Base-by-base conservation (phyloP, 2,888 invertebrate species). In the Orchesellides sinensis region DNA sequence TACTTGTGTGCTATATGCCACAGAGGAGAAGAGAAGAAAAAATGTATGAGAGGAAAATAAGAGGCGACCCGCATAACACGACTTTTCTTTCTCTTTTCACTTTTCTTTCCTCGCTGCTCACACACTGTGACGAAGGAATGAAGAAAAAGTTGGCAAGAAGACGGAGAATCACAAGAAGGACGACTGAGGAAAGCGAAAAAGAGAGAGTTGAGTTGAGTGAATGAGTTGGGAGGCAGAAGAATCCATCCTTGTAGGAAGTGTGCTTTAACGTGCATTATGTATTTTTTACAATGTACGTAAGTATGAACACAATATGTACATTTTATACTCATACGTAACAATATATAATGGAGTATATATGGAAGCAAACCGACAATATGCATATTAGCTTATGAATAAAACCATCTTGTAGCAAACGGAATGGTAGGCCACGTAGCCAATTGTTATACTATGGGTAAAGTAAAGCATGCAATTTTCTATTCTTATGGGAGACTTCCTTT, bases 31-130 rank as follows among this genome's bases (percentile, higher is more conserved):
- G n/a, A 17, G 19, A 21, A 17, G 52, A 17, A 21, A 49, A 21
- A 49, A 47, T 10, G n/a, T n/a, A 47, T 3, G 27, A 59, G 52
- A 52, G 74, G 68, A 75, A n/a, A n/a, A n/a, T n/a, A n/a, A 45
- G 80, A 69, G 79, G 63, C 81, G 75, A 75, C 82, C 77, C 82
- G 63, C 63, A 77, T 83, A 65, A 77, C 82, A 69, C 77, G 72
- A 72, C 75, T 75, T 83, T 83, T 75, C 70, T 74, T 82, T 74
- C 59, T 63, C 52, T 65, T 73, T 81, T 59, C 80, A 69, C 69
- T 61, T 73, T 80, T 40, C 81, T 23, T 40, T 23, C 59, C 32
- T 81, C 65, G 63, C 40, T 82, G 75, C 61, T 82, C 81, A 82
- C 81, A 66, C 77, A 77, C 21, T 83, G 82, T 70, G 65, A 75